A percentile compares a stretch with the other conserved stretches of the same genome.
These are phyloP conservation scores for Kuschelorhynchus macadamiae DNA, from an alignment of 2,888 invertebrate genomes.

Conservation along the genomic window DNA sequence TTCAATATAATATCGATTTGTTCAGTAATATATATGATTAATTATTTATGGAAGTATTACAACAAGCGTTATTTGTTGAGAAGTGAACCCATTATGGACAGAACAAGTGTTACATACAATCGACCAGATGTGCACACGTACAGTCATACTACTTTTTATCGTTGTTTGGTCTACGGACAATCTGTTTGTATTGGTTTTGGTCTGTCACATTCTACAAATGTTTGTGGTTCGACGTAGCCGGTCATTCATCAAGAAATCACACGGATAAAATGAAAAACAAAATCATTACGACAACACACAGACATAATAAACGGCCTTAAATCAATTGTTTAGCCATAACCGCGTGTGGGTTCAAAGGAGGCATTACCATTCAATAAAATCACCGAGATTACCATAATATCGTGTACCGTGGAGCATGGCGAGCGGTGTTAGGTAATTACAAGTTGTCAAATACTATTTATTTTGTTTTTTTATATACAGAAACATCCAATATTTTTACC, in stretches of 20 bases:
- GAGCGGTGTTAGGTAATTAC: constrained; percentile 11
- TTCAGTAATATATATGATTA: no score
- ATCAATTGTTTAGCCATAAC: constrained; percentile 34
- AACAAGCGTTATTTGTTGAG: no score
- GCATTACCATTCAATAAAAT: constrained; percentile 38
- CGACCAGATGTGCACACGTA: no score
- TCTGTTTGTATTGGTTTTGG: constrained; percentile 12
- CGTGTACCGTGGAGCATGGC: constrained; percentile 3
- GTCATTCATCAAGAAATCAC: constrained; percentile 32
- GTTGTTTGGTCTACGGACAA: constrained; percentile 19
- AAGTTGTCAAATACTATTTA: background rate
- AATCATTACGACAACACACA: constrained; percentile 29
- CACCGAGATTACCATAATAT: constrained; percentile 27
- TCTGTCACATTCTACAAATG: constrained; percentile 3
- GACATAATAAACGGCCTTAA: constrained; percentile 34
- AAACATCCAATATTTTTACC: no score
- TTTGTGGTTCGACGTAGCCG: constrained; percentile 9
- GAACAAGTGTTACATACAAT: no score
- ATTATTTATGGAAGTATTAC: no score
- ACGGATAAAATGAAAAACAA: constrained; percentile 17
- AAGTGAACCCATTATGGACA: no score
- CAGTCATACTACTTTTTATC: no score
- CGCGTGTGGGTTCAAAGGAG: constrained; percentile 26
- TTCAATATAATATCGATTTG: no score
- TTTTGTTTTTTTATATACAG: no score